phyloP scores from a whole-genome alignment of 2,888 invertebrate genomes.

The Sialis fuliginosa region DNA sequence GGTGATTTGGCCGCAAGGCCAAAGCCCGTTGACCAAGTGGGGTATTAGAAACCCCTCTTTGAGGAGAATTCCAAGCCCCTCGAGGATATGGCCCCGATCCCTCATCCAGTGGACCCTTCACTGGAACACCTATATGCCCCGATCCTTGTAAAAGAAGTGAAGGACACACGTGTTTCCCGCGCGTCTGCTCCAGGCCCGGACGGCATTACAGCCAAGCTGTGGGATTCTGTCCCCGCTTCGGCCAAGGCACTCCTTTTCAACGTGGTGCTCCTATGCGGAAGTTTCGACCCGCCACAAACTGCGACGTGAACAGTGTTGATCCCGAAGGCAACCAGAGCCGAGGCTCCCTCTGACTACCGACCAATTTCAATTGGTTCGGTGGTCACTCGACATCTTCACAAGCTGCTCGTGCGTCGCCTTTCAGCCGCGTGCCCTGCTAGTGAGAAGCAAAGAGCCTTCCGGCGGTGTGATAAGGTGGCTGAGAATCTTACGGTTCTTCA shows the following conservation, averaged over 20 bases:
- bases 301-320: constrained; percentile 12
- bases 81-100: neutral
- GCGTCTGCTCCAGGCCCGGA: constrained; percentile 13
- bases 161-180: constrained; percentile 3
- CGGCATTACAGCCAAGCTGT: constrained; percentile 10
- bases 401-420: too few species aligned
- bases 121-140: constrained; percentile 8
- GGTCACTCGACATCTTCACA: too few species aligned
- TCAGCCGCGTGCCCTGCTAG: too few species aligned
- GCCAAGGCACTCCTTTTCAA: constrained; percentile 5
- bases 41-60: neutral
- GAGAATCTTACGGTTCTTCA: constrained; percentile 14
- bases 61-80: neutral
- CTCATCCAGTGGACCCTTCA: neutral
- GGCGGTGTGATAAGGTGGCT: constrained; percentile 16
- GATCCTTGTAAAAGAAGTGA: constrained; percentile 10
- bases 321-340: constrained; percentile 11
- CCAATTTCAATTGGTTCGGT: too few species aligned
- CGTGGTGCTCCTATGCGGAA: constrained; percentile 8
- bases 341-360: constrained; percentile 13
- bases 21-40: neutral
- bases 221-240: constrained; percentile 8
- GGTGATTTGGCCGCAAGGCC: neutral
- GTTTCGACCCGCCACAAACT: constrained; percentile 8
- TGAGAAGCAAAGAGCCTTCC: constrained; percentile 11